A percentile compares a stretch with the other conserved stretches of the same genome.
Evolutionary conservation across 2,113 vertebrate genomes (phyloP).

Genomic region (chimpanzee (Pan troglodytes)): DNA sequence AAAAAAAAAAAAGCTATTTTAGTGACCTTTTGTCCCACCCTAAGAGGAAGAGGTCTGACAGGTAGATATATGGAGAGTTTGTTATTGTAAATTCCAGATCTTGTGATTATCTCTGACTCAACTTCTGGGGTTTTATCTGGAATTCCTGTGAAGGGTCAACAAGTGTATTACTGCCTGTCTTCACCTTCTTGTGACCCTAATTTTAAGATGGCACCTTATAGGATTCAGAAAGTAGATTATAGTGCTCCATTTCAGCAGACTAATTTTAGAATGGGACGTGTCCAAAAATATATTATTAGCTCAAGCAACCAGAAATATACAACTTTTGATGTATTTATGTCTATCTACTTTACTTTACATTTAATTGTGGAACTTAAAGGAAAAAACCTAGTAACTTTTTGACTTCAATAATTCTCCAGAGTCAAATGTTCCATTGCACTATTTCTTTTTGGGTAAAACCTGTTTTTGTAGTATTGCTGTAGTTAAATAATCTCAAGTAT

Average conservation of each 20-base stretch:
- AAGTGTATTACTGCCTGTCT: constrained; percentile 84
- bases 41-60: constrained; percentile 96
- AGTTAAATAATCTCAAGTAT: neutral
- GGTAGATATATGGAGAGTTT: constrained; percentile 99
- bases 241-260: constrained; percentile 31
- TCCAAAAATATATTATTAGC: constrained; percentile 38
- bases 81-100: constrained; percentile 99
- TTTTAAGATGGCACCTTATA: constrained; percentile 88
- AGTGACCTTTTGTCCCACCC: constrained; percentile 92
- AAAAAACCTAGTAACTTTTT: neutral
- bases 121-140: constrained; percentile 97
- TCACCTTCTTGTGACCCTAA: constrained; percentile 92
- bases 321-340: neutral
- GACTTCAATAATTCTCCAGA: constrained; percentile 2
- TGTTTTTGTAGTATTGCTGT: neutral
- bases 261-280: neutral
- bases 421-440: neutral
- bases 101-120: constrained; percentile 97
- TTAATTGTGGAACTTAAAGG: constrained; percentile 10
- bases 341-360: neutral
- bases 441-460: neutral
- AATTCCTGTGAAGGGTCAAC: constrained; percentile 95
- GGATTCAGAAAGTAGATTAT: constrained; percentile 81
- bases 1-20: constrained; percentile 88
- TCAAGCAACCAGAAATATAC: constrained; percentile 25